Evolutionary conservation across 2,113 vertebrate genomes (phyloP).

Genomic region (Prochilodus magdalenae): DNA sequence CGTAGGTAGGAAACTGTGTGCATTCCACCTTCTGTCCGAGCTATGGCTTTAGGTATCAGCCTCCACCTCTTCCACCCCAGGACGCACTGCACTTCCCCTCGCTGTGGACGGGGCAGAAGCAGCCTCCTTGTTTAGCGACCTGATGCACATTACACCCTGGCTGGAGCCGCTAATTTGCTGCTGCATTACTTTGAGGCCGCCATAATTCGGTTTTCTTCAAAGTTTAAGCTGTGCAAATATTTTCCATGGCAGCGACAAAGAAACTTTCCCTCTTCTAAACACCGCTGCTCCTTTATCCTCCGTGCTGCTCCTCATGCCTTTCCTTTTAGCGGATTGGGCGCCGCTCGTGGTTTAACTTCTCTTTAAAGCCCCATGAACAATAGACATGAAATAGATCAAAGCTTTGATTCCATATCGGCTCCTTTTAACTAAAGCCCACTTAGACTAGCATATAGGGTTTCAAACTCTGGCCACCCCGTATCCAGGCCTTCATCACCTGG

Average conservation of each 20-base stretch:
- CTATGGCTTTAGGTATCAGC: background rate
- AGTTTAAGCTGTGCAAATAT: constrained; percentile 32
- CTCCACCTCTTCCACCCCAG: background rate
- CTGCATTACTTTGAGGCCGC: background rate
- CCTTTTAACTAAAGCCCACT: no score
- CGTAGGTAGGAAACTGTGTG: no score
- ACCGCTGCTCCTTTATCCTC: background rate
- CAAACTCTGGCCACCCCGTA: no score
- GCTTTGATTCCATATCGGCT: background rate
- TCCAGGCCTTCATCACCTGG: no score
- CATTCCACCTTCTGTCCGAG: background rate
- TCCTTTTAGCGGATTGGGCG: no score
- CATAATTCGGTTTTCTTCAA: constrained; percentile 28
- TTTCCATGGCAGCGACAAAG: constrained; percentile 21
- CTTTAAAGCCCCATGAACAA: background rate
- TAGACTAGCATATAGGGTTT: no score
- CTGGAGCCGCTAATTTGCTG: constrained; percentile 24
- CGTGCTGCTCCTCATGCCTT: background rate
- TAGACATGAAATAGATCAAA: background rate
- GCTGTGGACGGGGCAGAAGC: background rate
- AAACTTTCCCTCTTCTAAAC: constrained; percentile 5
- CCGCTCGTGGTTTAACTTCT: no score
- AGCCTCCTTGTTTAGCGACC: constrained; percentile 14
- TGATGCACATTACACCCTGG: constrained; percentile 17
- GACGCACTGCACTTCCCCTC: no score